These are phyloP conservation scores for Beroe ovata DNA, from an alignment of 37 sponge, comb jelly and placozoan species.

Conservation along the genomic window DNA sequence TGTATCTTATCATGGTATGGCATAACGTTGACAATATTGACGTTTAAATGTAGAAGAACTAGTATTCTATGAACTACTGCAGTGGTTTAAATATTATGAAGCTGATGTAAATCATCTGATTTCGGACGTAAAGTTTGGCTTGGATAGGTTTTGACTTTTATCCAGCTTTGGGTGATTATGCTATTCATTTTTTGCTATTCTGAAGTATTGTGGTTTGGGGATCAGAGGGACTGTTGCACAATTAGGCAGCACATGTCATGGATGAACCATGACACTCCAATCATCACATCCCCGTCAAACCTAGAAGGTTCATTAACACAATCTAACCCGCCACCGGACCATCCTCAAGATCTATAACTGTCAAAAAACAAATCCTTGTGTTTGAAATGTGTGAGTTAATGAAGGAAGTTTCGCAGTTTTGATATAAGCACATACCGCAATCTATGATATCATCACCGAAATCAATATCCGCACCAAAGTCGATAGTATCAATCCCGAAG, in stretches of 20 bases:
- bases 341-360: too few species aligned
- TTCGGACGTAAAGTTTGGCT: too few species aligned
- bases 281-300: slow-evolving; percentile 68
- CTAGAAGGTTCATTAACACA: slow-evolving; percentile 66
- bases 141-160: too few species aligned
- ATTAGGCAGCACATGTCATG: slow-evolving; percentile 59
- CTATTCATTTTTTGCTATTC: not conserved
- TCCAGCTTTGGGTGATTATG: too few species aligned
- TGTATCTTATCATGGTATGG: too few species aligned
- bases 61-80: too few species aligned
- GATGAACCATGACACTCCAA: not conserved
- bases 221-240: slow-evolving; percentile 59
- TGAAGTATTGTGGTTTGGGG: not conserved
- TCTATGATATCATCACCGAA: slow-evolving; percentile 53
- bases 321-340: not conserved
- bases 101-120: too few species aligned
- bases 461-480: slow-evolving; percentile 58
- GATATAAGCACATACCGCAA: slow-evolving; percentile 6
- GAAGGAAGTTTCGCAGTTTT: not conserved
- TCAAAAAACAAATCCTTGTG: slow-evolving; percentile 39
- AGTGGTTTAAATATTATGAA: too few species aligned
- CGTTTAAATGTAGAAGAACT: too few species aligned
- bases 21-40: too few species aligned
- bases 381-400: not conserved
- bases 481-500: slow-evolving; percentile 58